Evolutionary conservation across 2,888 invertebrate species (phyloP).

Genomic region (Ochropacha duplaris): DNA sequence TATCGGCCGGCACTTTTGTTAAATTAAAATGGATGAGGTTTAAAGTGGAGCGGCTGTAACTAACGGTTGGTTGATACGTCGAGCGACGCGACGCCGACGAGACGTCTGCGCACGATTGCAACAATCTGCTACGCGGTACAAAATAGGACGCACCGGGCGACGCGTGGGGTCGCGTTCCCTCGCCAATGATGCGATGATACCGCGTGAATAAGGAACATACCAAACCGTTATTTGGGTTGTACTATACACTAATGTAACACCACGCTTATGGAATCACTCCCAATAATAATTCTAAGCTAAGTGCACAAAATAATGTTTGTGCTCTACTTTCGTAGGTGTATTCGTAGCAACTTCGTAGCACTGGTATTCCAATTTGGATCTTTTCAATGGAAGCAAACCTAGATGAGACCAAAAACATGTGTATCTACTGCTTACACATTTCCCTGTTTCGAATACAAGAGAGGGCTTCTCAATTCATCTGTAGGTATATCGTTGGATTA

Average conservation of each 20-base stretch:
- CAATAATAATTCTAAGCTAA: background rate
- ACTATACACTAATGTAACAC: background rate
- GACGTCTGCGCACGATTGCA: slow-evolving; percentile 63
- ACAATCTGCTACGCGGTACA: slow-evolving; percentile 51
- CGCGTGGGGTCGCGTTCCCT: slow-evolving; percentile 18
- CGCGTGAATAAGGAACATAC: background rate
- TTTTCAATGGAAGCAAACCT: too few species aligned
- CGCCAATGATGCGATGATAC: background rate
- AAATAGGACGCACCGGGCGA: slow-evolving; percentile 37
- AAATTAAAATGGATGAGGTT: slow-evolving; percentile 82
- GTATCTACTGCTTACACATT: too few species aligned
- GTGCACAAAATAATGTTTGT: background rate
- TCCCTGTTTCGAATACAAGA: too few species aligned
- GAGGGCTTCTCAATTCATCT: too few species aligned
- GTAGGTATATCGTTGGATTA: too few species aligned
- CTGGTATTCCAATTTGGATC: too few species aligned
- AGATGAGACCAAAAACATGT: too few species aligned
- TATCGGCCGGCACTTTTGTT: slow-evolving; percentile 82
- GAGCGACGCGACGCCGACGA: slow-evolving; percentile 18
- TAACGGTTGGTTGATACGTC: slow-evolving; percentile 73
- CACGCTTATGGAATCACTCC: background rate
- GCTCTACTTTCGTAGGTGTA: background rate
- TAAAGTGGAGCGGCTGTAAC: slow-evolving; percentile 80
- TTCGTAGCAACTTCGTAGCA: background rate
- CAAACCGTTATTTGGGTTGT: background rate